These are phyloP conservation scores for Oxyruncus cristatus DNA, from an alignment of 2,113 vertebrate species.

Conservation along the genomic window DNA sequence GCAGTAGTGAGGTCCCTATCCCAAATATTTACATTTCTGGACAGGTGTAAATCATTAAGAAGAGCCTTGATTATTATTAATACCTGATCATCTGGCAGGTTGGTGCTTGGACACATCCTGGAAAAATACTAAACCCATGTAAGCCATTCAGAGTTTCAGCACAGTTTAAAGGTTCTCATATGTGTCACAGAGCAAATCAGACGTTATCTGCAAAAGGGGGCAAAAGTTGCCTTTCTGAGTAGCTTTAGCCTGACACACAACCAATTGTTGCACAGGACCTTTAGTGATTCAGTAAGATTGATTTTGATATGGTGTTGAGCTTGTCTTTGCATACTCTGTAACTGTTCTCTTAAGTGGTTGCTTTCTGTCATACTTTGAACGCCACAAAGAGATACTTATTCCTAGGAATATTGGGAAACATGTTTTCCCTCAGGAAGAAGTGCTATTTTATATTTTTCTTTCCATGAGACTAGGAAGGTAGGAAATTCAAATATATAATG, in stretches of 20 bases:
- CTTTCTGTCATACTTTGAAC: not conserved
- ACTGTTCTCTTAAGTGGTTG: not conserved
- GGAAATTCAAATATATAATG: not conserved
- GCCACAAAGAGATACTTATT: not conserved
- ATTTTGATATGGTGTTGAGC: not conserved
- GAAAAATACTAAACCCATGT: not conserved
- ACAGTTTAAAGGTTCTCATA: not conserved
- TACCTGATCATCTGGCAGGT: slow-evolving; percentile 40
- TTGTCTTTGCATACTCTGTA: not conserved
- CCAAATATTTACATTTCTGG: slow-evolving; percentile 15
- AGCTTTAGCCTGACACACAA: not conserved
- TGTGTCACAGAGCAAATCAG: not conserved
- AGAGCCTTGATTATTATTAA: slow-evolving; percentile 36
- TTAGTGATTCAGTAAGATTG: not conserved
- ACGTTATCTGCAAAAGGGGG: not conserved
- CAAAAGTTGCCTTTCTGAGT: not conserved
- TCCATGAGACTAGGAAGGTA: not conserved
- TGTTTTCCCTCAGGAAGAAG: not conserved
- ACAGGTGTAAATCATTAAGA: slow-evolving; percentile 55
- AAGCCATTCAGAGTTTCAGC: not conserved
- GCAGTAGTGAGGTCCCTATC: slow-evolving; percentile 9
- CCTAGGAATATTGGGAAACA: not conserved
- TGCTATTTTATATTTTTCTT: not conserved
- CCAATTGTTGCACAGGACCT: not conserved
- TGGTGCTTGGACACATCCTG: not conserved